Base-by-base conservation (phyloP, 2,797 vertebrate species). In the Austrolebias charrua region DNA sequence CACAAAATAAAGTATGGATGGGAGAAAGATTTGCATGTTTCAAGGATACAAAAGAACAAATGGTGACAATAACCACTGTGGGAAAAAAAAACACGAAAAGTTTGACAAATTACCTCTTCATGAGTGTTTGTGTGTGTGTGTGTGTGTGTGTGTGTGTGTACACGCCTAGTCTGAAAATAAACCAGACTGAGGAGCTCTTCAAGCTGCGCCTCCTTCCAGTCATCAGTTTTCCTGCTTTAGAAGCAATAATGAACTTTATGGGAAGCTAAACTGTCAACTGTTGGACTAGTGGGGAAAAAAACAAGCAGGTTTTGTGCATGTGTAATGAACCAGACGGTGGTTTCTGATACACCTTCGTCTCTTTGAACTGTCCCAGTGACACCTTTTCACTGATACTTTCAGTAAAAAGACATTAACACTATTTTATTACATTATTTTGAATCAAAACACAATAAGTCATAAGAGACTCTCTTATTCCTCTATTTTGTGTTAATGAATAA, bases 21-120 rank as follows among this genome's bases (percentile, higher is more conserved):
- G 49, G 24, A 55, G 69, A 19, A 8, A 61, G 54, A 40, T 40
- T 55, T 28, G 14, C 44, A 58, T 44, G 45, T 66, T 63, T 71
- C 4, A 54, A 63, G 42, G 60, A 9, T 28, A 5, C 56, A 60
- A 70, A 50, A 83, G 70, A 78, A 79, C 65, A 69, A 73, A 77
- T 56, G 71, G 68, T 69, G 87, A 75, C 75, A 71, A 84, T 79
- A 84, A 71, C 75, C 79, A 71, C 60, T 16, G 14, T 57, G 57
- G 75, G 83, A 76, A 71, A 73, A 58, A 75, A 60, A 52, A 2
- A 33, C 59, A 62, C 83, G 69, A 82, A 88, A 85, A 73, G 83
- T 79, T 82, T 59, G 75, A 65, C 48, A 51, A 66, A 73, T 67
- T 60, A 18, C 53, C 45, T 57, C 33, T 24, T 49, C 6, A 15